These are phyloP conservation scores for Spinus olivaceus DNA, from an alignment of 2,797 vertebrate genomes.

Conservation along the genomic window DNA sequence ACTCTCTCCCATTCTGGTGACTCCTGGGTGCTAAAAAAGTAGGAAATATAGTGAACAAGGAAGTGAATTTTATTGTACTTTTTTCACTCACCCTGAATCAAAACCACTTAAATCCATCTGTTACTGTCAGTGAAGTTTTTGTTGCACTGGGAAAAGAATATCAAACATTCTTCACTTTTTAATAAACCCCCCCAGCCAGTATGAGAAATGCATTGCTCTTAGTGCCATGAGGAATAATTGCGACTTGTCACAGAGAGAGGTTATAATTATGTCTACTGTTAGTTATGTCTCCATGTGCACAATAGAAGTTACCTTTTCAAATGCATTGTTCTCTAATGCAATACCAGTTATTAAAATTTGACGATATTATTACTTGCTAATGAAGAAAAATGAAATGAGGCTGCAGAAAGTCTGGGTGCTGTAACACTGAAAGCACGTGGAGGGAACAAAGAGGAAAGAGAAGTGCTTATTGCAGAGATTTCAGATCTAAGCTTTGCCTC, in stretches of 20 bases:
- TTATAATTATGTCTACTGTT: constrained; percentile 57
- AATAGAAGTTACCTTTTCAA: constrained; percentile 48
- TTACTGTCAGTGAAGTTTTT: constrained; percentile 18
- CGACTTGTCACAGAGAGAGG: constrained; percentile 44
- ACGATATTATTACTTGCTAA: constrained; percentile 52
- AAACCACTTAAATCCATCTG: constrained; percentile 3
- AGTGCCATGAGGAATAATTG: constrained; percentile 41
- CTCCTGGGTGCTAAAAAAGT: neutral
- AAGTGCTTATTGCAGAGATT: neutral
- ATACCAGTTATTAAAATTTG: constrained; percentile 40
- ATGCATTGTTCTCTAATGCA: constrained; percentile 13
- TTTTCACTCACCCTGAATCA: neutral
- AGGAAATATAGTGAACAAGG: neutral
- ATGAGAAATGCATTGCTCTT: constrained; percentile 11
- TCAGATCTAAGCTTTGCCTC: neutral
- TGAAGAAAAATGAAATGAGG: constrained; percentile 19
- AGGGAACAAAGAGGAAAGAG: neutral
- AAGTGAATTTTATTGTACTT: neutral
- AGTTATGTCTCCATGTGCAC: constrained; percentile 13
- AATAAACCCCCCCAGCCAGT: neutral
- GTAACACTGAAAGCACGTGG: neutral
- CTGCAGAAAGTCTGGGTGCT: neutral
- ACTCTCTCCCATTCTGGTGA: neutral
- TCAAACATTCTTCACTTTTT: constrained; percentile 11
- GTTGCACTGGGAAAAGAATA: constrained; percentile 1